Evolutionary conservation across 1,140 invertebrate species (phyloP), one percentile per base, ranked within the genome.

Genomic region (Lordiphosa stackelbergi): DNA sequence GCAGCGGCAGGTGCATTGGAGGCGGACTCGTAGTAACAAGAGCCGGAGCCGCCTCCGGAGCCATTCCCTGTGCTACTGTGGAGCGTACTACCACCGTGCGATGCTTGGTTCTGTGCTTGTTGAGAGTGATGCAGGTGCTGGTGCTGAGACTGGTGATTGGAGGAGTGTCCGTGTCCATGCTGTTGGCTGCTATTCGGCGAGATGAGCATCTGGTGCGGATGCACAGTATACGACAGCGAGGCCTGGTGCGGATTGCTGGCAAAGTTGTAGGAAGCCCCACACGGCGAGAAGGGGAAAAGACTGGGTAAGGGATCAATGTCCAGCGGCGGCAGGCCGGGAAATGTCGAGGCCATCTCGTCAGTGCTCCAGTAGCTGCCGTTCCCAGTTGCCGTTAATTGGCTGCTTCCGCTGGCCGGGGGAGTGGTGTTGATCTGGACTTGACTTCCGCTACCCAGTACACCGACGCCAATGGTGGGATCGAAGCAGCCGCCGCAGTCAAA

Each of bases 271-370:
- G 90, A 91, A 31, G 87, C 87, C 47, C 90, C 89, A 42, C 93
- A 93, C 0, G 93, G 93, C 63, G 93, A 94, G 84, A 94, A 93
- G 5, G 91, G 92, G 75, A 93, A 93, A 9, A 95, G 86, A 79
- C 91, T 91, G 40, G 93, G 92, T 41, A 94, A 81, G 4, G 94
- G 94, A 72, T 95, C 94, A 68, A 95, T 88, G 70, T 95, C 94
- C 42, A 95, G 88, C 2, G 93, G 91, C 37, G 92, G 92, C 42
- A 95, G 84, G 1, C 93, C 93, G n/a, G 86, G 77, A 87, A 95
- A 95, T 28, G 85, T 86, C 13, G 93, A 93, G 24, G 92, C 93
- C 93, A 95, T 94, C 73, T 95, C 94, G 87, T 94, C 93, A 35
- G 90, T 88, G 71, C 91, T 90, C 91, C 93, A 93, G 69, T 90